A percentile compares a stretch with the other conserved stretches of the same genome.
Evolutionary conservation across 2,888 invertebrate species (phyloP).

Genomic region (Acronicta aceris): DNA sequence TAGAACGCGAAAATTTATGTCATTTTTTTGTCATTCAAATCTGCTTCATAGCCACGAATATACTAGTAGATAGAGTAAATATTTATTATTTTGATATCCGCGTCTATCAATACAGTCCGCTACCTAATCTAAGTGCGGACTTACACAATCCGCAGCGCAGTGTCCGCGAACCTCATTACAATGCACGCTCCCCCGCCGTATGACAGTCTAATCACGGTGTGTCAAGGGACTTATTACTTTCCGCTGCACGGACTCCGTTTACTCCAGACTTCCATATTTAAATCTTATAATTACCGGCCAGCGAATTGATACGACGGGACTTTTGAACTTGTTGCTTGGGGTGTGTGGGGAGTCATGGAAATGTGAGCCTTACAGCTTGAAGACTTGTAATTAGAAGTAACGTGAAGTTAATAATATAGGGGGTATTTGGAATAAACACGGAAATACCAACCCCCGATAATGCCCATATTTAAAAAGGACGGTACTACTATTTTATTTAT

Average conservation of each 20-base stretch:
- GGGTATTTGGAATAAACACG: background rate
- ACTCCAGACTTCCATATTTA: constrained; percentile 57
- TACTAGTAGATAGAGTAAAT: background rate
- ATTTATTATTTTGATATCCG: constrained; percentile 2
- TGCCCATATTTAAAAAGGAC: background rate
- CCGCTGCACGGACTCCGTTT: constrained; percentile 58
- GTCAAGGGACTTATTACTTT: constrained; percentile 72
- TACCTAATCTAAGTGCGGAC: constrained; percentile 50
- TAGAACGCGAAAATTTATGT: too few relatives aligned
- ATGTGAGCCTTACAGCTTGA: constrained; percentile 26
- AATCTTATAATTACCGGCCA: constrained; percentile 54
- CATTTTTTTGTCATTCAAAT: too few relatives aligned
- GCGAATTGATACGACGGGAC: constrained; percentile 41
- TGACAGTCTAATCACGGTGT: constrained; percentile 81
- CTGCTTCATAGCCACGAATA: too few relatives aligned
- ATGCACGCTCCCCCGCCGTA: constrained; percentile 68
- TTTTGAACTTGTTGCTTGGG: constrained; percentile 35
- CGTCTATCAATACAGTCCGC: constrained; percentile 21
- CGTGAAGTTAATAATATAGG: constrained; percentile 1
- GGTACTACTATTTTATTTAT: constrained; percentile 19
- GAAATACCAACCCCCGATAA: background rate
- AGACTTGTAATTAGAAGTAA: constrained; percentile 35
- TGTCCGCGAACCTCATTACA: constrained; percentile 72
- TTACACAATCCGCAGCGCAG: constrained; percentile 60
- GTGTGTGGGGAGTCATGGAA: constrained; percentile 20